Evolutionary conservation across 2,797 vertebrate genomes (phyloP).

Genomic region (Manis crassicaudata): DNA sequence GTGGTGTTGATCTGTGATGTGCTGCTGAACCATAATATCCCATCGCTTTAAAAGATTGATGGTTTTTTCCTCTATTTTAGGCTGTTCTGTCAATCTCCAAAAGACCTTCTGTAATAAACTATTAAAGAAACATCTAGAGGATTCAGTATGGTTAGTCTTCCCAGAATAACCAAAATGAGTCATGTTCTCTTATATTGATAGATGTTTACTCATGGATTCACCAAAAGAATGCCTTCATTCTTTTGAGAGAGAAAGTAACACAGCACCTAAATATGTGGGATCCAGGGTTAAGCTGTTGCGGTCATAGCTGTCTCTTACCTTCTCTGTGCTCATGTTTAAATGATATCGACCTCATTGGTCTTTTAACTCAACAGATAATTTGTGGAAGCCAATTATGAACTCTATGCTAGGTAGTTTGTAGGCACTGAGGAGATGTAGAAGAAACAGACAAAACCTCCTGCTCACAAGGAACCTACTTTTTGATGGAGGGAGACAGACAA

Average conservation of each 20-base stretch:
- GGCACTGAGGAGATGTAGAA: neutral
- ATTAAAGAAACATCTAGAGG: slow-evolving; percentile 58
- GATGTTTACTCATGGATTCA: slow-evolving; percentile 20
- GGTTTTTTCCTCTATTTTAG: slow-evolving; percentile 20
- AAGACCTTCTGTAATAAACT: slow-evolving; percentile 68
- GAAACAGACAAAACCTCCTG: neutral
- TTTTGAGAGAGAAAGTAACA: neutral
- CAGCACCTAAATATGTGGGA: neutral
- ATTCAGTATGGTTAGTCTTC: slow-evolving; percentile 47
- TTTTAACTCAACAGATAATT: neutral
- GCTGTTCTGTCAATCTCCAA: slow-evolving; percentile 70
- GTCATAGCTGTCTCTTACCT: neutral
- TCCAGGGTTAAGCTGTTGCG: neutral
- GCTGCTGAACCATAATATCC: neutral
- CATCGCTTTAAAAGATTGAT: slow-evolving; percentile 17
- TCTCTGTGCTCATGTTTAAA: neutral
- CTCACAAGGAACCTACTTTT: neutral
- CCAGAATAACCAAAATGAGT: slow-evolving; percentile 66
- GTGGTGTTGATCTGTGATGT: slow-evolving; percentile 53
- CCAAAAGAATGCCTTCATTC: slow-evolving; percentile 1
- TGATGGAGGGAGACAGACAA: neutral
- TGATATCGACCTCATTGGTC: neutral
- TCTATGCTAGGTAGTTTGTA: neutral
- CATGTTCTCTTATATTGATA: slow-evolving; percentile 52
- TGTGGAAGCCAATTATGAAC: neutral